Evolutionary conservation across 2,888 invertebrate species (phyloP), one percentile per base, ranked within the genome.

Genomic region (Dastarcus helophoroides): DNA sequence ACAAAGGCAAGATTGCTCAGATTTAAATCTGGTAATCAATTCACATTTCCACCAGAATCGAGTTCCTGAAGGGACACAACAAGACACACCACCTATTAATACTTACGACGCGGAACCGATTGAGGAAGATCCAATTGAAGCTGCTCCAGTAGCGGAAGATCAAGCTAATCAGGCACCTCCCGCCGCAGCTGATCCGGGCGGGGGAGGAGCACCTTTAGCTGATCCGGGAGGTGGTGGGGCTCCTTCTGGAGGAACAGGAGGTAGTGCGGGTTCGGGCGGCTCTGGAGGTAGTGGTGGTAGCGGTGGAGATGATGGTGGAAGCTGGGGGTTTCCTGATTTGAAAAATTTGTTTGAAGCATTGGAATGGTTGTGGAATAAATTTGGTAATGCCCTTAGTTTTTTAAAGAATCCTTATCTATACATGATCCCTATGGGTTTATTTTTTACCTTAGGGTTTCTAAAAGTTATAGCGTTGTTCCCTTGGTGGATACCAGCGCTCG

Each of bases 11-110:
- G 75, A 68, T 3, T 79, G 79, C 44, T 73, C 76, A 0, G 79
- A 79, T 58, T 57, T 79, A 36, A 78, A 76, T 48, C 71, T 79
- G 33, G 72, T 77, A 9, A 72, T 79, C 2, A 79, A 79, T 40
- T 77, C 78, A 1, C 76, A 79, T 45, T 66, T 77, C 2, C 62
- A 76, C 22, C 76, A 73, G 42, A 71, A 69, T 36, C 70, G 69
- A 36, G 60, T 65, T 14, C 33, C 39, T 2, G 52, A 54, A 28
- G 32, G 39, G 13, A 38, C 24, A 2, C 55, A 33, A 11, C 48
- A 43, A 10, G 53, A 60, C 10, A 44, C 50, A 25, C 44, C 48
- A 12, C 27, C 26, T 9, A 29, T 47, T 12, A 40, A 41, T 26
- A 53, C 52, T 4, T 50, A 53, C 15, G 48, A 47, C 23, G 44